Base-by-base conservation (phyloP, 2,113 vertebrate species). In the Chloroceryle aenea region DNA sequence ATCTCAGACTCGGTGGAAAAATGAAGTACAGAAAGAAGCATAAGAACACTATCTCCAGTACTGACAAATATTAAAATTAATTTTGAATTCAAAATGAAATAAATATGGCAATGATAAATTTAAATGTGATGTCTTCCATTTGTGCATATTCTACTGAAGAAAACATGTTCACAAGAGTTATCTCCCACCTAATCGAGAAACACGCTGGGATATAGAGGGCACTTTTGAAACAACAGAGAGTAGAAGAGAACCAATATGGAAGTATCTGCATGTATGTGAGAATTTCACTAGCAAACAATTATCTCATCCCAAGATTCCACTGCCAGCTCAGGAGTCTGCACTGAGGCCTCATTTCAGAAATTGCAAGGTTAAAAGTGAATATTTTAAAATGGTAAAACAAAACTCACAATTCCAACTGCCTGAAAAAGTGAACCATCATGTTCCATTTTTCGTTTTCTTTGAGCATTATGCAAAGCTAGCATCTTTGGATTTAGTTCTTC, bases 371-470 rank as follows among this genome's bases (percentile, higher is more conserved):
- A 95, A 85, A 94, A 96, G 92, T 90, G 90, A 92, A 91, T 91
- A 93, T 94, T 91, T 94, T 93, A 94, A 95, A 96, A 96, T 25
- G 79, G 87, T 94, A 96, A 96, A 95, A 93, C 87, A 93, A 96
- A 85, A 98, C 98, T 97, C 98, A 99, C 99, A 98, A 99, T 98
- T 98, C 98, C 99, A 93, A 99, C 97, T 87, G 98, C 98, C 96
- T 99, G 98, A 96, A 98, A 98, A 95, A 99, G 98, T 42, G 98
- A 97, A 88, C 98, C 97, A 79, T 98, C 98, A 50, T 98, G 97
- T 94, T 99, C 98, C 96, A 99, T 98, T 98, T 99, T 99, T 96
- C 99, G 98, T 98, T 99, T 99, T 94, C 99, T 99, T 85, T 99
- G 99, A 93, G 97, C 95, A 96, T 99, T 99, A 95, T 98, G 98